A percentile compares a stretch with the other conserved stretches of the same genome.
phyloP scores from a whole-genome alignment of 2,113 vertebrate genomes.

The Lasiurus cinereus region DNA sequence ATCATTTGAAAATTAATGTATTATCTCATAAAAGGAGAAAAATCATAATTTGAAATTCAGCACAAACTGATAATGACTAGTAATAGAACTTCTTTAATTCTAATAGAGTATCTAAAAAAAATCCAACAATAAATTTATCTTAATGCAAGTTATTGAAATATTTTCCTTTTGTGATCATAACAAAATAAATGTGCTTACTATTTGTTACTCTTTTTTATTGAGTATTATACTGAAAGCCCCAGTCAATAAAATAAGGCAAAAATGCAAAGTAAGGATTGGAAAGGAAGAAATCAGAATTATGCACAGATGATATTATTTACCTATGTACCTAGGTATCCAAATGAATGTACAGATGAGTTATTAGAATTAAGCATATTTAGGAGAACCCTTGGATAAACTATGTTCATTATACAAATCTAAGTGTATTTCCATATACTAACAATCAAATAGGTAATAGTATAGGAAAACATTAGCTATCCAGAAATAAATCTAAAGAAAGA shows the following conservation, averaged over 20 bases:
- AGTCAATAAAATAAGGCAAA: background rate
- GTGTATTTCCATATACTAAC: background rate
- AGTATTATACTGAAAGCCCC: background rate
- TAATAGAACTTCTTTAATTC: background rate
- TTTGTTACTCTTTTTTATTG: background rate
- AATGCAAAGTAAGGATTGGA: background rate
- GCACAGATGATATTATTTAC: background rate
- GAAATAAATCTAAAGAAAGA: slow-evolving; percentile 47
- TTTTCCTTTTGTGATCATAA: background rate
- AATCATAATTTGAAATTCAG: slow-evolving; percentile 12
- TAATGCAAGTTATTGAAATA: background rate
- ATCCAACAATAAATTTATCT: background rate
- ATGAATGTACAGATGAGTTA: background rate
- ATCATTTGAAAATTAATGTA: slow-evolving; percentile 13
- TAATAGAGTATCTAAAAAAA: background rate
- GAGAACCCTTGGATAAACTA: background rate
- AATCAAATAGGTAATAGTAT: background rate
- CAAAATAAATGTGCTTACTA: background rate
- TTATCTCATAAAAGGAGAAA: slow-evolving; percentile 29
- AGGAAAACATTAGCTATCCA: background rate
- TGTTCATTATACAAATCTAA: background rate
- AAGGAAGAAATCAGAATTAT: background rate
- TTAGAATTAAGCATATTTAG: slow-evolving; percentile 4
- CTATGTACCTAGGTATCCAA: background rate
- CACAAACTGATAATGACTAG: background rate